These are phyloP conservation scores for Myopa testacea DNA, from an alignment of 2,888 invertebrate species.

Conservation along the genomic window DNA sequence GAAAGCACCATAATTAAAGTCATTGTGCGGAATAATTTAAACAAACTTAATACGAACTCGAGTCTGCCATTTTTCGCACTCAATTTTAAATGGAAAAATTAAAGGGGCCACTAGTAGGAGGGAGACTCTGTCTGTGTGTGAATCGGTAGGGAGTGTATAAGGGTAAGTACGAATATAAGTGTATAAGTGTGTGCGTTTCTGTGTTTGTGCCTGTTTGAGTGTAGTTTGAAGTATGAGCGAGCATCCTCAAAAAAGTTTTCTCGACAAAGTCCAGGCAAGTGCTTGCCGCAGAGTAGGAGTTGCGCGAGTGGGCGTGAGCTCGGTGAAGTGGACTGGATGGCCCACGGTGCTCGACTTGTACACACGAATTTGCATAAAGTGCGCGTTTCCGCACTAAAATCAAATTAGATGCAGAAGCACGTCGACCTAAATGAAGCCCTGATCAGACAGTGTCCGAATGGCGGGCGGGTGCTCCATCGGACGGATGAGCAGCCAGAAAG, in stretches of 20 bases:
- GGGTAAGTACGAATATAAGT: background rate
- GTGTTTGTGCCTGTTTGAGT: too few relatives aligned
- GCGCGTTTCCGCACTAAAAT: slow-evolving; percentile 37
- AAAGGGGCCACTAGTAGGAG: background rate
- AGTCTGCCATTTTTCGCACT: slow-evolving; percentile 12
- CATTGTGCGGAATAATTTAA: slow-evolving; percentile 28
- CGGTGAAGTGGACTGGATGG: background rate
- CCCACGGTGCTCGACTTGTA: slow-evolving; percentile 14
- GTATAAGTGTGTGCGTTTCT: background rate
- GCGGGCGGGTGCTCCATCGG: too few relatives aligned
- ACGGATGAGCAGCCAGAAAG: too few relatives aligned
- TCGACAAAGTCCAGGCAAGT: slow-evolving; percentile 15
- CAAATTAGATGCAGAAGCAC: slow-evolving; percentile 39
- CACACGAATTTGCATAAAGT: slow-evolving; percentile 37
- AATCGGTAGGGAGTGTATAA: background rate
- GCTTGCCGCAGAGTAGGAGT: background rate
- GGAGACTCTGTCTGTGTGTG: background rate
- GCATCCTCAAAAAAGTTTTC: slow-evolving; percentile 15
- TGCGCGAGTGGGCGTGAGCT: background rate
- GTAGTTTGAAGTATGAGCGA: background rate
- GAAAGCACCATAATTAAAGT: slow-evolving; percentile 29
- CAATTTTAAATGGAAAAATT: slow-evolving; percentile 14
- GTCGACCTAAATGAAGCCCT: slow-evolving; percentile 34
- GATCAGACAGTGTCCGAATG: background rate
- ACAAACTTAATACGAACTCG: slow-evolving; percentile 28